phyloP scores from a whole-genome alignment of 2,888 invertebrate species.

The Notocelia uddmanniana region DNA sequence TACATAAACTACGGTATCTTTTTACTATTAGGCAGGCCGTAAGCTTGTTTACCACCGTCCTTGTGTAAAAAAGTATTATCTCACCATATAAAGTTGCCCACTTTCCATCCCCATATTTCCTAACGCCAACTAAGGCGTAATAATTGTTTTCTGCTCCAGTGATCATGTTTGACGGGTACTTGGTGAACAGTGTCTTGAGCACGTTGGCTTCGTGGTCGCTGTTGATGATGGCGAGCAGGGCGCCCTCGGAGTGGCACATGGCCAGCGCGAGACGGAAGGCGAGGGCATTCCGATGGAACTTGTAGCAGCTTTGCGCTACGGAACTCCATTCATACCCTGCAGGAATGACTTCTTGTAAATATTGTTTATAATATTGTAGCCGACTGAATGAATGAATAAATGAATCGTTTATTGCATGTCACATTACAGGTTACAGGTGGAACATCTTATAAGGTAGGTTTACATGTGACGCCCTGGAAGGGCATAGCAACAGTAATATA shows the following conservation, averaged over 20 bases:
- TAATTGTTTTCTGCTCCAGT: neutral
- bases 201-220: neutral
- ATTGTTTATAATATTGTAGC: too few relatives aligned
- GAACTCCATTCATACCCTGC: conserved; percentile 5
- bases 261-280: neutral
- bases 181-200: neutral
- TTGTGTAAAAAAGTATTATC: too few relatives aligned
- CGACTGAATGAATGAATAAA: too few relatives aligned
- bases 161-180: neutral
- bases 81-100: neutral
- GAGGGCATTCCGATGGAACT: neutral
- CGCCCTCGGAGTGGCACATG: conserved; percentile 11
- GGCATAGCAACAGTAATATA: too few relatives aligned
- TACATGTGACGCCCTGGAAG: too few relatives aligned
- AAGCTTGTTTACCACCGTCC: too few relatives aligned
- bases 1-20: too few relatives aligned
- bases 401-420: too few relatives aligned
- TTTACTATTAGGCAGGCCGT: too few relatives aligned
- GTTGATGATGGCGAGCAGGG: conserved; percentile 9
- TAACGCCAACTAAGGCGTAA: neutral
- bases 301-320: conserved; percentile 18
- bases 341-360: neutral
- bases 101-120: neutral
- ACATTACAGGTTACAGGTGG: too few relatives aligned
- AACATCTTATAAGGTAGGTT: too few relatives aligned